A percentile compares a stretch with the other conserved stretches of the same genome.
Evolutionary conservation across 2,797 vertebrate genomes (phyloP).

Genomic region (Hyperoplus lanceolatus): DNA sequence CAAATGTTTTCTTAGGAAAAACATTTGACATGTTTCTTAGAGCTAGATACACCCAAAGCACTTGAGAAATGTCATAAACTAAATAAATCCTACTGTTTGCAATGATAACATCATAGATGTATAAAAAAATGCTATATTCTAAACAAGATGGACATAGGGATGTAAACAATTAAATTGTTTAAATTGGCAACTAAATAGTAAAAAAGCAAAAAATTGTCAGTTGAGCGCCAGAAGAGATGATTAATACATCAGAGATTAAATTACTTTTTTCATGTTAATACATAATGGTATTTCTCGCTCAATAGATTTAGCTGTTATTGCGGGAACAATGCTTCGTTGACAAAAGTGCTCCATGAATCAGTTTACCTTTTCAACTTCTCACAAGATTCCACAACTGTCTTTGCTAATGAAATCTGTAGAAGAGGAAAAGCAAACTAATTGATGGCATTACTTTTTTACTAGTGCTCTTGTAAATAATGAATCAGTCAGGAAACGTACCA

Average conservation of each 20-base stretch:
- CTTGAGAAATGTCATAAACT: background rate
- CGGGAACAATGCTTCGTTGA: background rate
- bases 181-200: conserved; percentile 5
- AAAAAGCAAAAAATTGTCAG: conserved; percentile 3
- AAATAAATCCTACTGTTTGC: background rate
- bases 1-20: background rate
- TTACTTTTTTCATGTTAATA: background rate
- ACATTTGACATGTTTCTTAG: background rate
- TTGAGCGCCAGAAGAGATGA: conserved; percentile 3
- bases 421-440: background rate
- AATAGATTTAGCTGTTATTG: background rate
- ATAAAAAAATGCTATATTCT: background rate
- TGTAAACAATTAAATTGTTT: background rate
- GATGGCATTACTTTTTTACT: background rate
- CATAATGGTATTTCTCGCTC: background rate
- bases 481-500: background rate
- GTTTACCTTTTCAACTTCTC: background rate
- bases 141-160: background rate
- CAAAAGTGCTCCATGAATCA: background rate
- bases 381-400: background rate
- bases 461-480: background rate
- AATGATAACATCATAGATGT: conserved; percentile 18
- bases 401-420: background rate
- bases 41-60: background rate
- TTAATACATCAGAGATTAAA: conserved; percentile 14